phyloP scores from a whole-genome alignment of 2,888 invertebrate species.

The Diaprepes abbreviatus region DNA sequence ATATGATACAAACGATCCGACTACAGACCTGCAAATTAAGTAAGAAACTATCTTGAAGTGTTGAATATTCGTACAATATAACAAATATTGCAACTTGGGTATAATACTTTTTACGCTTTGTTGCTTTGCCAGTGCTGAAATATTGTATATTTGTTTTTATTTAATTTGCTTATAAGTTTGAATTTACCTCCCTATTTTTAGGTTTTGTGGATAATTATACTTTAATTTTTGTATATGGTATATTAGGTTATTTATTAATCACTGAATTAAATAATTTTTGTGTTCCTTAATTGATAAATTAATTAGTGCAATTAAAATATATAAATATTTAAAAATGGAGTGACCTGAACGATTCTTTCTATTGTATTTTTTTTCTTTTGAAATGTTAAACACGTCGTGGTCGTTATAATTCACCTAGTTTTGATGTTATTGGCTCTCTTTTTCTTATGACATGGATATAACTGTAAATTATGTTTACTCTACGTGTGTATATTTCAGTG shows the following conservation, averaged over 20 bases:
- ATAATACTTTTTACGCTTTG: not conserved
- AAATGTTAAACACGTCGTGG: not conserved
- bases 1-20: no score
- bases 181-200: not conserved
- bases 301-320: not conserved
- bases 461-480: no score
- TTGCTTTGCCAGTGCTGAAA: conserved; percentile 3
- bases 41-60: no score
- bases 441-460: no score
- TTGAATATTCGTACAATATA: not conserved
- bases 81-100: not conserved
- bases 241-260: not conserved
- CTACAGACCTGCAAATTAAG: no score
- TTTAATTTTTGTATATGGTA: not conserved
- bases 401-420: not conserved
- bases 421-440: no score
- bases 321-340: not conserved
- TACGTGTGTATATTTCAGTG: no score
- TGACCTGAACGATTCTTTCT: not conserved
- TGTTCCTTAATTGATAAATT: not conserved
- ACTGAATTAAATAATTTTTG: not conserved
- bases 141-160: not conserved
- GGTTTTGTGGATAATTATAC: not conserved
- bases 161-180: not conserved
- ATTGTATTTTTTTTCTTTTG: not conserved